Evolutionary conservation across 2,888 invertebrate species (phyloP).

Genomic region (Rotaria socialis): DNA sequence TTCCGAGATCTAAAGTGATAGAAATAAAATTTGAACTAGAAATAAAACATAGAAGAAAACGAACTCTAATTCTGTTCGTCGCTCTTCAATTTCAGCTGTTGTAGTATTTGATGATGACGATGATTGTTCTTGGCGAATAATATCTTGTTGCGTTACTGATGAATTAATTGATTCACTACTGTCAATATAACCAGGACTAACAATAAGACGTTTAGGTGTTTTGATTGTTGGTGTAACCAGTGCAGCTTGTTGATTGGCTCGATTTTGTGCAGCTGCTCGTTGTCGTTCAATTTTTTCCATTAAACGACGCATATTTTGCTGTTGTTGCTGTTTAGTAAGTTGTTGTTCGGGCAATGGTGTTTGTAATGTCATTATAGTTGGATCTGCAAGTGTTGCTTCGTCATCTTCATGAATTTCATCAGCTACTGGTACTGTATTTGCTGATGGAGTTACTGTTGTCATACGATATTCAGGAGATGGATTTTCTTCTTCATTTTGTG

Average conservation of each 20-base stretch:
- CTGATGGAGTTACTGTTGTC: neutral
- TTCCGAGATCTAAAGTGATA: neutral
- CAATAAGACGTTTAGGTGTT: constrained; percentile 35
- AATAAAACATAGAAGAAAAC: neutral
- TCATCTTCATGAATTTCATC: neutral
- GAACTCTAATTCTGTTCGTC: neutral
- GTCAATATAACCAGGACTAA: constrained; percentile 24
- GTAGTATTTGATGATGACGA: neutral
- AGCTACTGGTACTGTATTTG: neutral
- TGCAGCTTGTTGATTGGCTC: neutral
- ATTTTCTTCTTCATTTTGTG: constrained; percentile 37
- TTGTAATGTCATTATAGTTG: constrained; percentile 31
- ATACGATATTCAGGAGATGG: neutral
- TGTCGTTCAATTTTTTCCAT: constrained; percentile 34
- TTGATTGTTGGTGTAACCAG: neutral
- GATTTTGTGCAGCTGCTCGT: constrained; percentile 12
- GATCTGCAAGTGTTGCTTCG: constrained; percentile 33
- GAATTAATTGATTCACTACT: neutral
- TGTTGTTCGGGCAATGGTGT: neutral
- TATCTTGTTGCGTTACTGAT: neutral
- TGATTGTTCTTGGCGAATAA: neutral
- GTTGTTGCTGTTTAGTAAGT: neutral
- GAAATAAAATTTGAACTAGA: neutral
- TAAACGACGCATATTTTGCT: constrained; percentile 15
- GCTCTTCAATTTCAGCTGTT: neutral